Base-by-base conservation (phyloP, 2,797 vertebrate genomes). In the Australoheros facetus region DNA sequence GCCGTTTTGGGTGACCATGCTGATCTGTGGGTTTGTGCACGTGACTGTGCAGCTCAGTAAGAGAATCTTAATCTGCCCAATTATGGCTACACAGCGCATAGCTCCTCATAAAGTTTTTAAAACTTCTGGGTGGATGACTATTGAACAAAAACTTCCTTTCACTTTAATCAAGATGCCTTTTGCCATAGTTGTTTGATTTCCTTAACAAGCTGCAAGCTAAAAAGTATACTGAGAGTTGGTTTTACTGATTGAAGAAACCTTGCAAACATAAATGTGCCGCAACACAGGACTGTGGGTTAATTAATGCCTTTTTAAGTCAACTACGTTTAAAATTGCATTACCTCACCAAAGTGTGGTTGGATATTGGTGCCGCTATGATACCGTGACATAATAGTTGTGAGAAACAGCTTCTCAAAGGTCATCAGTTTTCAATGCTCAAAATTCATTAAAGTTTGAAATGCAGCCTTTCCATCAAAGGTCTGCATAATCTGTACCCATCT, bases 1-100 rank as follows among this genome's bases (percentile, higher is more conserved):
- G 87, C 71, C 83, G 89, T 88, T 91, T 95, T 92, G 81, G 90
- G 89, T 95, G 92, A 94, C 93, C 82, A 59, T 82, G 77, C 76
- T 85, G 89, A 88, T 89, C 85, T 87, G 86, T 88, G 80, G 71
- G 86, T 76, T 75, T 77, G 60, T 84, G 60, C 74, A 60, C 66
- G 84, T 56, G 72, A 48, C 21, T 48, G 70, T 72, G 72, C n/a
- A 64, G 71, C 71, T 83, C 59, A 75, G 75, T 71, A 32, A 81
- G 59, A 71, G 58, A 71, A 82, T 90, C 81, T 82, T 88, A 87
- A 90, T 84, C 82, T 82, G 71, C 62, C 39, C 48, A 51, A 80
- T 85, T 86, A 80, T 77, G 42, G 82, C 32, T 28, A 17, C 59
- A 71, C 37, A 72, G 71, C 64, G 21, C 48, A 81, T 16, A 56